Base-by-base conservation (phyloP, 2,888 invertebrate genomes). In the Fabriciana adippe region DNA sequence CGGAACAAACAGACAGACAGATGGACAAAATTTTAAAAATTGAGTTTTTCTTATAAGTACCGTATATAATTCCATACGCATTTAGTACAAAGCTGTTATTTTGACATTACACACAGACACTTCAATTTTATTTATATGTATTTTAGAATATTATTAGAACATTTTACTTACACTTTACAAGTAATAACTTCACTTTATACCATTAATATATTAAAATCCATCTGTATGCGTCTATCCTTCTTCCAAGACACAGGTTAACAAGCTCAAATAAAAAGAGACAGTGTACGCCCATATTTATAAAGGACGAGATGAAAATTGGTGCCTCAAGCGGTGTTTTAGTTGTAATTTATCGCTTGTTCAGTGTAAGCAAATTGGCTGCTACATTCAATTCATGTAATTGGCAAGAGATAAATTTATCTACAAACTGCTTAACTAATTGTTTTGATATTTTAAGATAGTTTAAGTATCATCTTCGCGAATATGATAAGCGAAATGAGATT, bases 271-370 rank as follows among this genome's bases (percentile, higher is more conserved):
- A 60, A 64, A 64, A 63, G 53, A 62, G 18, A 55, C 18, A 55
- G 50, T 62, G 50, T 6, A 16, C 21, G 53, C 45, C 75, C 68
- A 81, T 84, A 86, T 86, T 86, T 87, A 85, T 85, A 80, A 81
- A 75, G 72, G 75, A 74, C 69, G 75, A 77, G 80, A 78, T 81
- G 81, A 75, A 82, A 85, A 87, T 85, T 85, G 83, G 78, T 78
- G 83, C 83, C 81, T 69, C 71, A 64, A 80, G 87, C 83, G 70
- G 77, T 82, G 83, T 84, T 84, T 85, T 80, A 84, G 81, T 80
- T 78, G 79, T 83, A 84, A 87, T 86, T 86, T 87, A 86, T 85
- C 73, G 78, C 74, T 67, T 76, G 76, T 76, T 80, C 75, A 73
- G 76, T 76, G 76, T 74, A 78, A 79, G 81, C 78, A 81, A 82